Evolutionary conservation across 2,797 vertebrate species (phyloP).

Genomic region (Phalloptychus januarius): DNA sequence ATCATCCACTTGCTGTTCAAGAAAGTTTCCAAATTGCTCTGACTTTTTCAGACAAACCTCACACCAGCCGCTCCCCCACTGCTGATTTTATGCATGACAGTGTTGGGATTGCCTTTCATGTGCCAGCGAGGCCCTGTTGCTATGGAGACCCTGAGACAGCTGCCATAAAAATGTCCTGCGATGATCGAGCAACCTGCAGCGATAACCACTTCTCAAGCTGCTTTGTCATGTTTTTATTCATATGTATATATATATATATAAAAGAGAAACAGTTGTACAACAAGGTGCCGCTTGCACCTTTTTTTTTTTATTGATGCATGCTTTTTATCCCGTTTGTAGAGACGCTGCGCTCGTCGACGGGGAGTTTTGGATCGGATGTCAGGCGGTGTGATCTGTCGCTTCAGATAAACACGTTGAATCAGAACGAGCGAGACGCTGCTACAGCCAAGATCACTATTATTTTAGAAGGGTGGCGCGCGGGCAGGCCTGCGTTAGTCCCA

Average conservation of each 20-base stretch:
- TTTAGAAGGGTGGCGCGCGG: conserved; percentile 65
- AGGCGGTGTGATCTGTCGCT: conserved; percentile 46
- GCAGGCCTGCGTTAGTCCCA: conserved; percentile 73
- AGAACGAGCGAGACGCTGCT: conserved; percentile 42
- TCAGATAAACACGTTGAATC: conserved; percentile 39
- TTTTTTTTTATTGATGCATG: conserved; percentile 15
- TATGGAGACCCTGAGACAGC: conserved; percentile 14
- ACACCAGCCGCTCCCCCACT: conserved; percentile 63
- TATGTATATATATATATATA: too few relatives aligned
- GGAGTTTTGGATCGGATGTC: conserved; percentile 17
- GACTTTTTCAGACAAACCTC: conserved; percentile 47
- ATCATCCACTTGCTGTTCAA: conserved; percentile 43
- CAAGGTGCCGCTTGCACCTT: conserved; percentile 1
- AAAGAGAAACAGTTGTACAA: conserved; percentile 35
- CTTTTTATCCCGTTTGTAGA: conserved; percentile 31
- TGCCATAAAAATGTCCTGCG: conserved; percentile 61
- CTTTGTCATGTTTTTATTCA: conserved; percentile 44
- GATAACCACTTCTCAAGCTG: conserved; percentile 49
- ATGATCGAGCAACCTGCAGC: conserved; percentile 56
- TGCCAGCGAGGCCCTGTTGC: conserved; percentile 30
- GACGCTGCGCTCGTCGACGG: conserved; percentile 17
- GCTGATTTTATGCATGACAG: conserved; percentile 58
- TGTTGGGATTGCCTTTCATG: conserved; percentile 55
- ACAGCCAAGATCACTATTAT: conserved; percentile 76
- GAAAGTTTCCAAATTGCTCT: conserved; percentile 29